These are phyloP conservation scores for Netelia melanura DNA, from an alignment of 2,888 invertebrate genomes.

Conservation along the genomic window DNA sequence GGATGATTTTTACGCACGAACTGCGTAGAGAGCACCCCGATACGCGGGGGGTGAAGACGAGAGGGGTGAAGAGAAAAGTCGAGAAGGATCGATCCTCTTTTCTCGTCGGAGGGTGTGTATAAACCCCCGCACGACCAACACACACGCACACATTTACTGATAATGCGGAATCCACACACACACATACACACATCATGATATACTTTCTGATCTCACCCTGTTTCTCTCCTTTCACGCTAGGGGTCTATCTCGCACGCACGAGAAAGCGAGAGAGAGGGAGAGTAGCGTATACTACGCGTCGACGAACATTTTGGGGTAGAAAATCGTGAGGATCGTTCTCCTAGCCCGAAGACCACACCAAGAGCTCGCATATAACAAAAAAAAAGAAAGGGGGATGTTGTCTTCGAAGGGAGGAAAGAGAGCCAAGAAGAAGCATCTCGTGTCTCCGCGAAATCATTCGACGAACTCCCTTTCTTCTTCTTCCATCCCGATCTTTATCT, in stretches of 20 bases:
- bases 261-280: slow-evolving; percentile 43
- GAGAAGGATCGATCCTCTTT: slow-evolving; percentile 70
- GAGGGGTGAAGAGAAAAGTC: slow-evolving; percentile 51
- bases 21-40: slow-evolving; percentile 75
- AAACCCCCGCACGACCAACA: slow-evolving; percentile 50
- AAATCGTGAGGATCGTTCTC: slow-evolving; percentile 57
- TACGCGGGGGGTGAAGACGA: slow-evolving; percentile 69
- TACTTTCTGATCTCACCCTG: slow-evolving; percentile 63
- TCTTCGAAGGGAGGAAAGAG: slow-evolving; percentile 50
- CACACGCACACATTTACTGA: slow-evolving; percentile 19
- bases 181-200: slow-evolving; percentile 7
- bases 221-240: slow-evolving; percentile 72
- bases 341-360: slow-evolving; percentile 46
- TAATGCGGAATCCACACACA: slow-evolving; percentile 11
- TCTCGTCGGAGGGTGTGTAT: slow-evolving; percentile 17
- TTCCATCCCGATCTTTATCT: background rate
- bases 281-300: slow-evolving; percentile 57
- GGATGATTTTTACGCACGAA: slow-evolving; percentile 83
- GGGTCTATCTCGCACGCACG: slow-evolving; percentile 28
- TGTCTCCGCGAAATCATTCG: slow-evolving; percentile 83
- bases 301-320: slow-evolving; percentile 67
- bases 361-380: slow-evolving; percentile 51
- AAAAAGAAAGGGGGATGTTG: slow-evolving; percentile 62
- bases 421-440: slow-evolving; percentile 73
- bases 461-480: slow-evolving; percentile 73